These are phyloP conservation scores for Arion vulgaris DNA, from an alignment of 1,140 invertebrate species.

Conservation along the genomic window DNA sequence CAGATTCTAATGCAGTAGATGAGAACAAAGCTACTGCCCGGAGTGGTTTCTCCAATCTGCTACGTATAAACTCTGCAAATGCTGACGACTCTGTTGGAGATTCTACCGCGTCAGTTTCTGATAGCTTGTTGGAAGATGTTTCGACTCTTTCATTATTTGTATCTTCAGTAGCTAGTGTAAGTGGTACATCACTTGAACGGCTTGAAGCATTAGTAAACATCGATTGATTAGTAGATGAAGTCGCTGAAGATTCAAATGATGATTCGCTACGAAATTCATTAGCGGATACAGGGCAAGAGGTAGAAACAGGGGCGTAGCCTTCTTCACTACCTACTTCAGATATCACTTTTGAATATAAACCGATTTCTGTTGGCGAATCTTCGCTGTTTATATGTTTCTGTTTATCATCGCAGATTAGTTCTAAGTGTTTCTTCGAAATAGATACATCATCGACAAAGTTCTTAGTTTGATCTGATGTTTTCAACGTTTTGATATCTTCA, in stretches of 20 bases:
- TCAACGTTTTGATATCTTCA: conserved; percentile 10
- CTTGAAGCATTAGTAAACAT: neutral
- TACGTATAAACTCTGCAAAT: neutral
- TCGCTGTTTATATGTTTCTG: neutral
- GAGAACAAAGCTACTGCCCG: neutral
- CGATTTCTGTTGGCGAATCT: neutral
- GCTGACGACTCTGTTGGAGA: neutral
- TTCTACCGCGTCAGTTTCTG: neutral
- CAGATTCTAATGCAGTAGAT: neutral
- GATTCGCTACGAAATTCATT: neutral
- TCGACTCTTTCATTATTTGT: neutral
- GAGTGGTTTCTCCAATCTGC: neutral
- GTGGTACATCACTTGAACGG: neutral
- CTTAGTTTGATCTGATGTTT: neutral
- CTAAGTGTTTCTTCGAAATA: neutral
- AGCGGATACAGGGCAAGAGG: neutral
- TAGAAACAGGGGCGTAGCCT: neutral
- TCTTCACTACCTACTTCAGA: too few relatives aligned
- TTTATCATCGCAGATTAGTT: neutral
- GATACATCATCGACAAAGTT: neutral
- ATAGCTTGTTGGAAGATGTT: neutral
- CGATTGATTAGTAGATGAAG: neutral
- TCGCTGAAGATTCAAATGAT: neutral
- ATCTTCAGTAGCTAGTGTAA: neutral
- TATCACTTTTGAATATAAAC: too few relatives aligned